Evolutionary conservation across 2,797 vertebrate genomes (phyloP).

Genomic region (Arctocebus calabarensis): DNA sequence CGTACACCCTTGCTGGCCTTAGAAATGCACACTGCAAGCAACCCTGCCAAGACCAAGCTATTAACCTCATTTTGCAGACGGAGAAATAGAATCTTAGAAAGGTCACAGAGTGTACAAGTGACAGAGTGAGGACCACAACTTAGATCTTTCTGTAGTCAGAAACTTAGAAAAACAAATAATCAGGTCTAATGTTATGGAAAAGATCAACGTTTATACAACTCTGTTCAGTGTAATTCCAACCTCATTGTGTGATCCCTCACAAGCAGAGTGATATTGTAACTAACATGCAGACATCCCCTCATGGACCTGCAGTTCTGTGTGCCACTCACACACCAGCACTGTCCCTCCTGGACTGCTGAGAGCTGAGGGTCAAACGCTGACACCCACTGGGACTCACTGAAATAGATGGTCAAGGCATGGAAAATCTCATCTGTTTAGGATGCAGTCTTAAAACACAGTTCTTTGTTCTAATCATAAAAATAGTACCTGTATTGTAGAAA

Average conservation of each 20-base stretch:
- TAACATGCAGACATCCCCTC: slow-evolving; percentile 61
- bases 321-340: not conserved
- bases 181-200: slow-evolving; percentile 32
- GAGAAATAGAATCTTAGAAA: slow-evolving; percentile 14
- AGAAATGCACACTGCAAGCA: not conserved
- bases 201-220: slow-evolving; percentile 1
- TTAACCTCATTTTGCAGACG: not conserved
- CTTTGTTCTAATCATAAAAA: slow-evolving; percentile 3
- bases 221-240: slow-evolving; percentile 32
- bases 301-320: slow-evolving; percentile 25
- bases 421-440: not conserved
- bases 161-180: not conserved
- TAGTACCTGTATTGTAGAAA: not conserved
- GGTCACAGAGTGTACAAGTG: not conserved
- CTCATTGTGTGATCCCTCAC: slow-evolving; percentile 13
- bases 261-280: slow-evolving; percentile 49
- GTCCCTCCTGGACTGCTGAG: slow-evolving; percentile 59
- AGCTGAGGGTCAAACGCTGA: slow-evolving; percentile 53
- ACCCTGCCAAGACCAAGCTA: not conserved
- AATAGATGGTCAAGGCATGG: not conserved
- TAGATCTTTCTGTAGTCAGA: not conserved
- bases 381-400: slow-evolving; percentile 53
- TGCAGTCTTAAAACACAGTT: not conserved
- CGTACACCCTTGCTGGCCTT: not conserved
- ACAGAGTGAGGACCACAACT: not conserved